Base-by-base conservation (phyloP, 2,113 vertebrate species). In the Hippotragus niger region DNA sequence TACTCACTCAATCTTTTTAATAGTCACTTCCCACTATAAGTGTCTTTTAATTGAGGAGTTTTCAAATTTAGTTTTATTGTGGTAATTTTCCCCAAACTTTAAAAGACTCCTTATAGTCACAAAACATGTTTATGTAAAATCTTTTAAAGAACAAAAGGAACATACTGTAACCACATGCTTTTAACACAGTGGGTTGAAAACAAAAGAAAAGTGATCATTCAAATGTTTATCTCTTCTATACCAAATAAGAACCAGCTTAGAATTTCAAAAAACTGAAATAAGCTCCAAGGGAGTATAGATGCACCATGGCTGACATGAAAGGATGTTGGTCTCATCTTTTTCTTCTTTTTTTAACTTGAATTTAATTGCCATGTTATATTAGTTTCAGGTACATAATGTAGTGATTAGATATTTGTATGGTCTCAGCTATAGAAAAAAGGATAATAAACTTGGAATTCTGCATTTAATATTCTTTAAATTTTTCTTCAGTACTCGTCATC, bases 131-230 rank as follows among this genome's bases (percentile, higher is more conserved):
- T 76, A 92, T 95, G 97, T 96, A 85, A 96, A 96, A 36, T 82
- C 80, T 88, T 97, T 92, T 94, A 97, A 96, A 94, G 95, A 97
- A 88, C 94, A 92, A 85, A 96, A 97, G 90, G 96, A 94, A 88
- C 58, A 83, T 0, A 7, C 25, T 92, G 88, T 87, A 89, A 90
- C 81, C 88, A 96, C 45, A 55, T 90, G 74, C 96, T 97, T 98
- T 97, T 95, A 94, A 88, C 76, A 97, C 21, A 67, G 53, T 57
- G 53, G 58, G 16, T 86, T 96, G 85, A 90, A 97, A 95, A 88
- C 40, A 95, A 88, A 87, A 71, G 74, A 96, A 95, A 94, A 95
- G 95, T 89, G 84, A 36, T 96, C 74, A 55, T 60, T 98, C 62
- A 90, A 96, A 95, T 83, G 40, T 50, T 84, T 92, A 76, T 91